Percentiles rank a stretch among this genome's conserved stretches.
These are phyloP conservation scores for Drosophila barbarae DNA, from an alignment of 2,888 invertebrate genomes.

Conservation along the genomic window DNA sequence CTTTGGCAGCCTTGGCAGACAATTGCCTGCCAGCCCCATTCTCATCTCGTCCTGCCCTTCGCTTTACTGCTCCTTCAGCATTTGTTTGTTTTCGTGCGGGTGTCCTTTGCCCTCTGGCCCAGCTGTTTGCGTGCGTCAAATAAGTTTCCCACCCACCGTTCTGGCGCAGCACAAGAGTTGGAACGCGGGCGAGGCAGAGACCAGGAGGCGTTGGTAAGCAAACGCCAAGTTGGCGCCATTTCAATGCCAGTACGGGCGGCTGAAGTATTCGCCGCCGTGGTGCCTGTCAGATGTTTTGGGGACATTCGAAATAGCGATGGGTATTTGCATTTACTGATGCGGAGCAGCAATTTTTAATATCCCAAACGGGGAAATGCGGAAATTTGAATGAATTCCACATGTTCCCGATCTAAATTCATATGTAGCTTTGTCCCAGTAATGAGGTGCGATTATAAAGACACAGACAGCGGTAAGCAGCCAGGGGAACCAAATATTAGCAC, in stretches of 20 bases:
- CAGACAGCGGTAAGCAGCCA: neutral
- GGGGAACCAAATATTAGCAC: conserved; percentile 4
- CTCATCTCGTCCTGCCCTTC: conserved; percentile 3
- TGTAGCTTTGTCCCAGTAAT: neutral
- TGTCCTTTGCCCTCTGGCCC: conserved; percentile 50
- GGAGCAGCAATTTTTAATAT: conserved; percentile 16
- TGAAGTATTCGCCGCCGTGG: neutral
- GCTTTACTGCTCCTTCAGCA: conserved; percentile 24
- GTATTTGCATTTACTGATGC: conserved; percentile 7
- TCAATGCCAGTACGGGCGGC: conserved; percentile 8
- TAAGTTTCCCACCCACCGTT: conserved; percentile 38
- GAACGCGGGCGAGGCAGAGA: neutral
- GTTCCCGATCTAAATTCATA: neutral
- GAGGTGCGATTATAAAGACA: conserved; percentile 11
- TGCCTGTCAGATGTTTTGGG: conserved; percentile 7
- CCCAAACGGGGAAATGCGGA: neutral
- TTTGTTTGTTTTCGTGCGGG: conserved; percentile 48
- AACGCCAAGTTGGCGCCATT: conserved; percentile 42
- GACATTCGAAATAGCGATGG: conserved; percentile 4
- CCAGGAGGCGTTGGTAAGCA: conserved; percentile 10
- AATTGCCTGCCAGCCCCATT: conserved; percentile 16
- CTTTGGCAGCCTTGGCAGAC: conserved; percentile 26
- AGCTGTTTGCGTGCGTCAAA: conserved; percentile 67
- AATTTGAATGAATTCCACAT: conserved; percentile 10
- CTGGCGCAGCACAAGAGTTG: conserved; percentile 13